These are phyloP conservation scores for Cydia pomonella DNA, from an alignment of 1,140 invertebrate species.

Conservation along the genomic window DNA sequence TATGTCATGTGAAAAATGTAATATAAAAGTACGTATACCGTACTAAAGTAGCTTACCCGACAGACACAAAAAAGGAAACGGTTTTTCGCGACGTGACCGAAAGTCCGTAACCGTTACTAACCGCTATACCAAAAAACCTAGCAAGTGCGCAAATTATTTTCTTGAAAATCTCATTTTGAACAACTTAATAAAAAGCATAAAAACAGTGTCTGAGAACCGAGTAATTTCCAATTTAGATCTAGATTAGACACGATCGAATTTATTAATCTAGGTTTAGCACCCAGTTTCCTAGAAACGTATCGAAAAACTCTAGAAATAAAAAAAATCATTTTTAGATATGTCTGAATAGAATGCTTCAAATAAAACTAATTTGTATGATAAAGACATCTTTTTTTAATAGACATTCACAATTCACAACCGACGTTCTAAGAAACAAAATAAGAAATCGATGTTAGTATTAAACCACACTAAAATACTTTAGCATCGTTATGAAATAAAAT, in stretches of 20 bases:
- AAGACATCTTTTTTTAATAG: neutral
- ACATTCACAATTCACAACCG: neutral
- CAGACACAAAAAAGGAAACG: constrained; percentile 18
- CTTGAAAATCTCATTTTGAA: neutral
- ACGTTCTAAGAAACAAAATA: neutral
- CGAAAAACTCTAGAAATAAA: neutral
- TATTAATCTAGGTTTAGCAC: neutral
- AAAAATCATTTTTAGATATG: too few species aligned
- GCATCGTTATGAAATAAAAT: neutral
- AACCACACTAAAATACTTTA: neutral
- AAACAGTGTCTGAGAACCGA: neutral
- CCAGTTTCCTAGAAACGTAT: too few species aligned
- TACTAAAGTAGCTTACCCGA: neutral
- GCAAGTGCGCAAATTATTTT: neutral
- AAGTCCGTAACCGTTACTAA: constrained; percentile 1
- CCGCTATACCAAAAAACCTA: neutral
- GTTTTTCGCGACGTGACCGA: constrained; percentile 12
- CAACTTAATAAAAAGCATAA: too few species aligned
- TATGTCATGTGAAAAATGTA: too few species aligned
- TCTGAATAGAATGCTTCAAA: too few species aligned
- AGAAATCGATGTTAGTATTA: neutral
- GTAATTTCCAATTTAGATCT: neutral
- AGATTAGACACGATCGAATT: neutral
- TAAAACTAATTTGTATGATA: too few species aligned
- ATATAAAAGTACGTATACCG: too few species aligned